Conservation (phyloP, 2,113 vertebrate genomes). For the Microcebus tavaratra region DNA sequence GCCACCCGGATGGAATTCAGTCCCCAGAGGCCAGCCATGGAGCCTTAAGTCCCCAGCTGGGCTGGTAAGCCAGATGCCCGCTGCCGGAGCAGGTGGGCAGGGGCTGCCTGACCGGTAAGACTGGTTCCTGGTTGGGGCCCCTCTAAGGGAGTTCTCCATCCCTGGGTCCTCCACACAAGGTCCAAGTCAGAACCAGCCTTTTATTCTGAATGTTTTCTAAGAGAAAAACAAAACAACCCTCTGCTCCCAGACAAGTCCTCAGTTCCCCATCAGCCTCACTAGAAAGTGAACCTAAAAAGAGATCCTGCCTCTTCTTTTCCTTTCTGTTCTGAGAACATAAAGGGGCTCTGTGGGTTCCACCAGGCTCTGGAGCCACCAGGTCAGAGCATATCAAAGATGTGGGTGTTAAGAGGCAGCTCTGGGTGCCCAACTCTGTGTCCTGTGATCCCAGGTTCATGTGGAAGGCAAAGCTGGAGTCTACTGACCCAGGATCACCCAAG, state of each 20-base stretch:
- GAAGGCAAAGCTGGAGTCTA: not conserved
- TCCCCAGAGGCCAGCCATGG: conserved; percentile 73
- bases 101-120: conserved; percentile 76
- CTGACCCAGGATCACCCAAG: not conserved
- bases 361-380: not conserved
- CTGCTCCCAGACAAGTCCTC: not conserved
- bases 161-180: not conserved
- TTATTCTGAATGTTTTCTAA: not conserved
- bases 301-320: not conserved
- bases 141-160: conserved; percentile 62
- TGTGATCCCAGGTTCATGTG: not conserved
- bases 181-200: conserved; percentile 58
- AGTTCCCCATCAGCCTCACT: not conserved
- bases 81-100: conserved; percentile 74
- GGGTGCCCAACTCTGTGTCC: not conserved
- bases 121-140: conserved; percentile 73
- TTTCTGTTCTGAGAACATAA: not conserved
- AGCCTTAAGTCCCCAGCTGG: conserved; percentile 73
- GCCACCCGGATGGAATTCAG: conserved; percentile 79
- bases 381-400: not conserved
- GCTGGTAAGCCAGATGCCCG: conserved; percentile 78
- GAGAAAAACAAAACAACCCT: conserved; percentile 13
- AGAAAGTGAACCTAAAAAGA: not conserved
- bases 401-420: not conserved
- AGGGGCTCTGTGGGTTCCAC: not conserved